Evolutionary conservation across 2,888 invertebrate genomes (phyloP), one percentile per base, ranked within the genome.

Genomic region (Pristionchus japonicus): DNA sequence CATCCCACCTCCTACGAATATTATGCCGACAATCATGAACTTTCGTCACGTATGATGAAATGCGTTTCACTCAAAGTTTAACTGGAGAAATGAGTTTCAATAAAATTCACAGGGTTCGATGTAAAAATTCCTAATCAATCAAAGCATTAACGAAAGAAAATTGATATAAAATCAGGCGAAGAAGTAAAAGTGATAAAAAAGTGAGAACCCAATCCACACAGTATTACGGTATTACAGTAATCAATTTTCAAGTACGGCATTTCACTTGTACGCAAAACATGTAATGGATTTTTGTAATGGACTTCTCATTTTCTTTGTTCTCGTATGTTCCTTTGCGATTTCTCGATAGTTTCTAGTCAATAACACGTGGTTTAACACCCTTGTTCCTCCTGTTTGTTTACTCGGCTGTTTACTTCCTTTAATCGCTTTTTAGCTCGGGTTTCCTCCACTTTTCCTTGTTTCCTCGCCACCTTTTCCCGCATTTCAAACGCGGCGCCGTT

Each of bases 401-500:
- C 34, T 67, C 6, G 15, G 1, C 34, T 34, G 67, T 1, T 34
- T 67, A 17, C 34, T 2, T 13, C 15, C 20, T 15, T 67, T 34
- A 15, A 13, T 9, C 34, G 15, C 17, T 7, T 0, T 27, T 37
- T 40, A 9, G 20, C 40, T 17, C 20, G 40, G 23, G 7, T 23
- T 74, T 70, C 37, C 15, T 27, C 64, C 11, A 31, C 11, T 31
- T 64, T 17, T 15, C 1, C 15, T 31, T 27, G 1, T 3, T 27
- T 34, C 31, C 31, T 74, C 40, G 17, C 43, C 27, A n/a, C n/a
- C 2, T 47, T 27, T 47, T 23, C n/a, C 27, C 77, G 3, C 2
- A 20, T 52, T 82, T 82, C 52, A 34, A 82, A 82, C 49, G 34
- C 34, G 82, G 31, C 82, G 82, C 82, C 52, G 52, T 49, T 82